Percentiles rank a stretch among this genome's conserved stretches.
Evolutionary conservation across 2,113 vertebrate species (phyloP).

Genomic region (Sciurus niger): DNA sequence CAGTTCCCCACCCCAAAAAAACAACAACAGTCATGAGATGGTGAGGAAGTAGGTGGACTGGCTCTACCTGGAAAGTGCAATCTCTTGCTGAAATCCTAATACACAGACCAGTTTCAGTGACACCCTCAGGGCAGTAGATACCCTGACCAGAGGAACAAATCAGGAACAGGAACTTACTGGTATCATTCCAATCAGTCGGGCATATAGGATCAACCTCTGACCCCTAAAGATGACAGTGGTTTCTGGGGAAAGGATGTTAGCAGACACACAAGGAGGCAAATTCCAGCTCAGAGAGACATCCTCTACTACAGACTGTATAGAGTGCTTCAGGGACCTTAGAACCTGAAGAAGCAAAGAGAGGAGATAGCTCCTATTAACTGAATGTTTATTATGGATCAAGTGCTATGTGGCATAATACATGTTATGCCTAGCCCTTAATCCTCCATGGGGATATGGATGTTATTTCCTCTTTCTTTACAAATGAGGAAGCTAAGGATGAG

Average conservation of each 20-base stretch:
- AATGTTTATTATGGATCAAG: neutral
- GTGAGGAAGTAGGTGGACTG: neutral
- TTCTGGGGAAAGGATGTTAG: constrained; percentile 71
- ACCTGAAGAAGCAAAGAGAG: constrained; percentile 66
- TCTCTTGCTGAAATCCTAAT: neutral
- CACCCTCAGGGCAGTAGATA: neutral
- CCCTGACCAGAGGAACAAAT: neutral
- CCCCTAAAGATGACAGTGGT: constrained; percentile 9
- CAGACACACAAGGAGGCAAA: constrained; percentile 79
- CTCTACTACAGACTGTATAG: constrained; percentile 76
- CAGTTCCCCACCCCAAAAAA: neutral
- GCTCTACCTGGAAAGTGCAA: neutral
- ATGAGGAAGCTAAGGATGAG: neutral
- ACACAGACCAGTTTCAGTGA: neutral
- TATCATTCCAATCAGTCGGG: constrained; percentile 80
- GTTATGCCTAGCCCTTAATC: neutral
- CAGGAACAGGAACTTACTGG: constrained; percentile 60
- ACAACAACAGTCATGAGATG: neutral
- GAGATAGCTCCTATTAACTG: neutral
- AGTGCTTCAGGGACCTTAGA: constrained; percentile 81
- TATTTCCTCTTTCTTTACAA: neutral
- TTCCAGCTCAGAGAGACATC: constrained; percentile 82
- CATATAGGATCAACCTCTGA: constrained; percentile 72
- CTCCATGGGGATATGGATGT: neutral
- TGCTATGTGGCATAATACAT: neutral